Evolutionary conservation across 2,888 invertebrate genomes (phyloP), one percentile per base, ranked within the genome.

Genomic region (Thymelicus lineola): DNA sequence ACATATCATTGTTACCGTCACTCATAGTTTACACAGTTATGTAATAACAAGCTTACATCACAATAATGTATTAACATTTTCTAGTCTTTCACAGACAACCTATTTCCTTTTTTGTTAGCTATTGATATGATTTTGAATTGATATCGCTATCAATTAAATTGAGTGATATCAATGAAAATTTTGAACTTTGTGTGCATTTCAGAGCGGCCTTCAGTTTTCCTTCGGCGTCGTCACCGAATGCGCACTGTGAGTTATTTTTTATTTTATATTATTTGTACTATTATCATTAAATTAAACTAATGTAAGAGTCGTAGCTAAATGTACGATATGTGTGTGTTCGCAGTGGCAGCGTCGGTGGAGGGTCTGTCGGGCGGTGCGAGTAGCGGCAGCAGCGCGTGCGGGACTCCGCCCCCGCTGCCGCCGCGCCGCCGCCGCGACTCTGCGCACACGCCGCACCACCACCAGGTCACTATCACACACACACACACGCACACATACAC

Each of bases 131-230:
- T n/a, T n/a, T n/a, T n/a, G n/a, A n/a, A n/a, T n/a, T n/a, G n/a
- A n/a, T n/a, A n/a, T n/a, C n/a, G n/a, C n/a, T n/a, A n/a, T n/a
- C n/a, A n/a, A 20, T 20, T 20, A 20, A 20, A 20, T 20, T 2
- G 1, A 20, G 1, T 2, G 3, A 1, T 20, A 20, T 20, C 1
- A 5, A 28, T 28, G 28, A 28, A 28, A 28, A 28, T 28, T 28
- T 28, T 3, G 3, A 28, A 28, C 28, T n/a, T 17, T 50, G 0
- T 38, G 55, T 50, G 4, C 9, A 10, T 71, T 67, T 5, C 80
- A 87, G 88, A 59, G 80, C 82, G 48, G 88, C 91, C 73, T 94
- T 94, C 79, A 88, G 85, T 73, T 94, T 93, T 81, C 90, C 92
- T 10, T 80, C 86, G 0, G 82, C 85, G 6, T 86, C 87, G 50